Conservation (phyloP, 2,113 vertebrate species). For the Ptyas mucosa region DNA sequence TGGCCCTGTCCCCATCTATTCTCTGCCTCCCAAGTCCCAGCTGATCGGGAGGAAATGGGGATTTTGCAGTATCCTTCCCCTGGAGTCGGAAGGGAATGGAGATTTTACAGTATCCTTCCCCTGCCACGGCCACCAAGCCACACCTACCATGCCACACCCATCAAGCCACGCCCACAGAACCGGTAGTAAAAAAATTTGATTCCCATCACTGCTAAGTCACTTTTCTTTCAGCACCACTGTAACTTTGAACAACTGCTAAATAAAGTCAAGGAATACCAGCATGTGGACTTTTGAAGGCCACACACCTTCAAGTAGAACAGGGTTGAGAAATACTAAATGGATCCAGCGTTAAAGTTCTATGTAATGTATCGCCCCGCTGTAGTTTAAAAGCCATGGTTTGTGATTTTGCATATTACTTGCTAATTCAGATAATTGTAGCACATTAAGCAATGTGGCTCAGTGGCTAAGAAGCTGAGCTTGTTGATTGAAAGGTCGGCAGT, state of each 20-base stretch:
- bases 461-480: too few relatives aligned
- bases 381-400: not conserved
- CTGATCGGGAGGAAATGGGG: too few relatives aligned
- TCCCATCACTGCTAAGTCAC: not conserved
- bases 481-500: too few relatives aligned
- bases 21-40: too few relatives aligned
- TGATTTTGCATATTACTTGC: not conserved
- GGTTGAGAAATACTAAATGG: not conserved
- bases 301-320: not conserved
- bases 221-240: not conserved
- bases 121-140: too few relatives aligned
- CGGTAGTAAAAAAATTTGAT: too few relatives aligned
- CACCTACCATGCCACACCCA: too few relatives aligned
- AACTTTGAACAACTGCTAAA: not conserved
- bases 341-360: not conserved
- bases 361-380: not conserved
- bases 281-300: not conserved
- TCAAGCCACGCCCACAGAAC: too few relatives aligned
- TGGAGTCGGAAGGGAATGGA: too few relatives aligned
- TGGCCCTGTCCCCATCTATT: too few relatives aligned
- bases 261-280: not conserved
- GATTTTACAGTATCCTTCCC: too few relatives aligned
- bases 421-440: not conserved
- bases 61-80: too few relatives aligned
- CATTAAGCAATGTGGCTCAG: not conserved